phyloP scores from a whole-genome alignment of 2,113 vertebrate species.

The Urocolius indicus region DNA sequence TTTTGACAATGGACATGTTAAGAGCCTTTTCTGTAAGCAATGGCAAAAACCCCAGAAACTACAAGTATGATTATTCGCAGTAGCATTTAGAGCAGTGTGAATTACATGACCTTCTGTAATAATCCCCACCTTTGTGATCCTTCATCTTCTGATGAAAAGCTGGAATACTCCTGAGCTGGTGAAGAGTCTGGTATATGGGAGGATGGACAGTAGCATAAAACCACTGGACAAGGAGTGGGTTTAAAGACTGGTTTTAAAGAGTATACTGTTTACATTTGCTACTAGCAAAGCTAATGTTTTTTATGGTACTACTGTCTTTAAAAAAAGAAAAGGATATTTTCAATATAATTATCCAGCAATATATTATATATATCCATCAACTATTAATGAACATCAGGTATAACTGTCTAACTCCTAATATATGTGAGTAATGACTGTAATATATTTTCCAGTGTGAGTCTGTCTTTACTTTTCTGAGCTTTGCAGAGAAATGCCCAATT shows the following conservation, averaged over 20 bases:
- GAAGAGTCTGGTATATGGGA: not conserved
- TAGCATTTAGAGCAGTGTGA: not conserved
- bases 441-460: not conserved
- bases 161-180: not conserved
- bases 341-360: not conserved
- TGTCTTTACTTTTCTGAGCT: not conserved
- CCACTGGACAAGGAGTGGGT: not conserved
- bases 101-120: not conserved
- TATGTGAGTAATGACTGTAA: constrained; percentile 30
- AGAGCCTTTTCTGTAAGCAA: not conserved
- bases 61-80: not conserved
- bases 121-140: not conserved
- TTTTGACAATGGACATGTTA: not conserved
- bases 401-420: constrained; percentile 23
- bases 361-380: constrained; percentile 18
- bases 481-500: not conserved
- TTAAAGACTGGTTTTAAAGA: not conserved
- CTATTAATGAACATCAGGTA: constrained; percentile 55
- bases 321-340: not conserved
- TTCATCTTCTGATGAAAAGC: not conserved
- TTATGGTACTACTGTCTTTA: not conserved
- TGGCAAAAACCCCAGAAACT: not conserved
- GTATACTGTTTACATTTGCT: not conserved
- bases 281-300: not conserved
- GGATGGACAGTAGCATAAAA: not conserved